Base-by-base conservation (phyloP, 2,888 invertebrate species). In the Melanostoma scalare region DNA sequence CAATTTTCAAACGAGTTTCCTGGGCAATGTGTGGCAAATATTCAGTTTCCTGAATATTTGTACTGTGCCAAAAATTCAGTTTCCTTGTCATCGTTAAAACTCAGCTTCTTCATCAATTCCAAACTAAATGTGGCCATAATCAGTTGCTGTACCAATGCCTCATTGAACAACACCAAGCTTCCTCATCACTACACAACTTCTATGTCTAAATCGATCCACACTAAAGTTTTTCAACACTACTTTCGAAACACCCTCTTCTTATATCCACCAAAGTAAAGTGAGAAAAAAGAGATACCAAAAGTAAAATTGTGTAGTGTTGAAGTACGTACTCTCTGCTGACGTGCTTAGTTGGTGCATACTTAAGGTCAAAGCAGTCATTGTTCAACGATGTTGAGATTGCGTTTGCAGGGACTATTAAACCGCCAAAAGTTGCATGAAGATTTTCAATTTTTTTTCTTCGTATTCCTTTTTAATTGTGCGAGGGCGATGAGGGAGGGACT, bases 361-460 rank as follows among this genome's bases (percentile, higher is more conserved):
- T 68, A 72, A 67, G 71, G 50, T 72, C 77, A 76, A n/a, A 60
- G 9, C 31, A 68, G 50, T 53, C 77, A 77, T 77, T 82, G 77
- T 73, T 77, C 46, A 20, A 20, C 20, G 30, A 40, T 63, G 73
- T 55, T 53, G 63, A 78, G 68, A 63, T 73, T 69, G 48, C 63
- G 63, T 40, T 20, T 69, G 52, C 73, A 78, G 74, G 69, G 77
- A 78, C 82, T 65, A 48, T 53, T 56, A 77, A 72, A 60, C 67
- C 48, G 44, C 52, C 46, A 73, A 77, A 20, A 82, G 40, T 77
- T 60, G 76, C 69, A 67, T 42, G 48, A 53, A 61, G 55, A 76
- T 48, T 50, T 50, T 8, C n/a, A 42, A 65, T 63, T 69, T 38
- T 58, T 50, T 6, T 10, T 30, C 20, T 58, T 35, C 20, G 20